Percentiles rank a stretch among this genome's conserved stretches.
These are phyloP conservation scores for Cyrtodaria siliqua DNA, from an alignment of 2,888 invertebrate genomes.

Conservation along the genomic window DNA sequence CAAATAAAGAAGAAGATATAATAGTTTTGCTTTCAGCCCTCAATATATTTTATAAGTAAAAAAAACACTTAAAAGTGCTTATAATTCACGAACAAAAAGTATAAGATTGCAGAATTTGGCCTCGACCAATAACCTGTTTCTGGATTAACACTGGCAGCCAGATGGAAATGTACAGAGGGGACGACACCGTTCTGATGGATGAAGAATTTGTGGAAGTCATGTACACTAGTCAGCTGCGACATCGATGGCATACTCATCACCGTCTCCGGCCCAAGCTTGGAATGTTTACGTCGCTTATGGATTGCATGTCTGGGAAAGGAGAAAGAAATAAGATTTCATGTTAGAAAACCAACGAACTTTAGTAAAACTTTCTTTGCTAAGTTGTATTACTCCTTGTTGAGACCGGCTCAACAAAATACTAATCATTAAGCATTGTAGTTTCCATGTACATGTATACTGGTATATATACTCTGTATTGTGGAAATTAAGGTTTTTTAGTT, in stretches of 20 bases:
- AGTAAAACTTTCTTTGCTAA: neutral
- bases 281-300: slow-evolving; percentile 78
- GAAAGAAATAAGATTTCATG: neutral
- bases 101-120: too few species aligned
- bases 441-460: too few species aligned
- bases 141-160: slow-evolving; percentile 90
- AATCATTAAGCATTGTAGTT: too few species aligned
- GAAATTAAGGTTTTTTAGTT: too few species aligned
- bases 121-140: slow-evolving; percentile 81
- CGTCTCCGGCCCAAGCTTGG: slow-evolving; percentile 77
- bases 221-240: slow-evolving; percentile 87
- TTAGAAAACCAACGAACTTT: neutral
- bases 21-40: too few species aligned
- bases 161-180: slow-evolving; percentile 96
- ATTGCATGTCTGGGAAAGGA: slow-evolving; percentile 78
- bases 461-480: too few species aligned
- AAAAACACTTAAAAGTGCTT: too few species aligned
- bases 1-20: too few species aligned
- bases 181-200: slow-evolving; percentile 92
- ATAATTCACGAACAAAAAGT: too few species aligned
- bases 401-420: too few species aligned
- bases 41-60: too few species aligned
- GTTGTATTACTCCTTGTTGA: neutral
- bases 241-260: slow-evolving; percentile 76
- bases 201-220: slow-evolving; percentile 96